Percentiles rank a stretch among this genome's conserved stretches.
Evolutionary conservation across 2,113 vertebrate species (phyloP).

Genomic region (Thamnaconus septentrionalis): DNA sequence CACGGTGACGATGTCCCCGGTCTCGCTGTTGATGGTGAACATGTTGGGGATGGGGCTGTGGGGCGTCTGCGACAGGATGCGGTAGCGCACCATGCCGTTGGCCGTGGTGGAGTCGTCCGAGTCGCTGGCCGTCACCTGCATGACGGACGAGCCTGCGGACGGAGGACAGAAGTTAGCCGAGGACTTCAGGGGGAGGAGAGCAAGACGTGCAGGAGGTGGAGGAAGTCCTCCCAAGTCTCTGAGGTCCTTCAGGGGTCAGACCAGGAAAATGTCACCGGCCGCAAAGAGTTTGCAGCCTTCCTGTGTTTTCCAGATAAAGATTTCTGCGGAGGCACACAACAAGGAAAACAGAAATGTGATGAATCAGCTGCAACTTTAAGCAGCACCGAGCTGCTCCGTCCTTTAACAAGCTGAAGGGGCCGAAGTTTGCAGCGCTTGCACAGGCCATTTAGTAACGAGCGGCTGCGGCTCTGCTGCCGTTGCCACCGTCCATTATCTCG

Average conservation of each 20-base stretch:
- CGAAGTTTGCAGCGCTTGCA: slow-evolving; percentile 49
- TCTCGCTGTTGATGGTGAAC: slow-evolving; percentile 98
- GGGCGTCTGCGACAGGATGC: slow-evolving; percentile 91
- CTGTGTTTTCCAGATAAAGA: too few species aligned
- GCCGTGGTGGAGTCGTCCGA: slow-evolving; percentile 90
- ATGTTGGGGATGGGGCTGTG: slow-evolving; percentile 96
- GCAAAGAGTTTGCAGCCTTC: too few species aligned
- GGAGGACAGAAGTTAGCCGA: slow-evolving; percentile 11
- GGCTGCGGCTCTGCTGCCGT: slow-evolving; percentile 49
- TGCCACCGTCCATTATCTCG: slow-evolving; percentile 71
- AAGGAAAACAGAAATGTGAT: slow-evolving; percentile 25
- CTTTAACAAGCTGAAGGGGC: slow-evolving; percentile 17
- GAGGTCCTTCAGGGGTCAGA: too few species aligned
- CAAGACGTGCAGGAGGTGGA: too few species aligned
- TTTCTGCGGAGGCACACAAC: neutral
- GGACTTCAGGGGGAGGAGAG: neutral
- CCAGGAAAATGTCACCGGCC: too few species aligned
- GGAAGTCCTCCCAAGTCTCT: too few species aligned
- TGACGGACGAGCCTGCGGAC: slow-evolving; percentile 89
- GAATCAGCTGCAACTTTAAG: slow-evolving; percentile 44
- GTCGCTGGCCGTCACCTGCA: slow-evolving; percentile 93
- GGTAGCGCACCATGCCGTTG: slow-evolving; percentile 94
- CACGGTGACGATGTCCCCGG: slow-evolving; percentile 92
- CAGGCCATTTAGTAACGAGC: slow-evolving; percentile 73
- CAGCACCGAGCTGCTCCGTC: slow-evolving; percentile 15